Evolutionary conservation across 2,888 invertebrate species (phyloP), one percentile per base, ranked within the genome.

Genomic region (Hetaerina titia): DNA sequence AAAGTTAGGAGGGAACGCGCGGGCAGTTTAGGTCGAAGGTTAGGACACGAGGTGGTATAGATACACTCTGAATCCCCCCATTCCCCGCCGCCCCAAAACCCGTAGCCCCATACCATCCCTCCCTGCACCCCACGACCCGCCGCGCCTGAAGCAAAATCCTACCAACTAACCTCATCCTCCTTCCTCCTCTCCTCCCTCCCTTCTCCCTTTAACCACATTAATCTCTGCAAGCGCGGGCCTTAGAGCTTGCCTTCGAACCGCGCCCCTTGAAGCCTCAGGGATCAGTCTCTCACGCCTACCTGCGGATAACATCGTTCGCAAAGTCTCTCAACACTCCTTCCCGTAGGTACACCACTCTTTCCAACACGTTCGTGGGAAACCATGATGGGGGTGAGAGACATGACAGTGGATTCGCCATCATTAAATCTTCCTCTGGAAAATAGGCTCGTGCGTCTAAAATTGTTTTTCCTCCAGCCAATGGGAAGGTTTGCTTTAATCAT

Each of bases 1-100:
- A 56, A 74, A 92, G 92, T 92, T 92, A 17, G 92, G 63, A 25
- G 92, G 45, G 45, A 64, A 90, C 45, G 69, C 92, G 92, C 74
- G 92, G 92, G 69, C 74, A 92, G 92, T 92, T 81, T 56, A 56
- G 69, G 64, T 74, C 92, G 92, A 69, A 92, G 64, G 92, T 31
- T 22, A 58, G 81, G 69, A 69, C 69, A 60, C 60, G 81, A 81
- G 25, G 15, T 15, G 25, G 69, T 5, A 69, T 69, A 5, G 81
- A 25, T 31, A 81, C 31, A 81, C 31, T 81, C 31, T 69, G 22
- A 69, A 7, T 8, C 69, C 25, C 31, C 31, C 81, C 45, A 45
- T 45, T 25, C 74, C 74, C 69, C n/a, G n/a, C 9, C 5, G 15
- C n/a, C 22, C n/a, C 69, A 69, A 19, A 69, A 19, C 81, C 13